Evolutionary conservation across 2,797 vertebrate genomes (phyloP).

Genomic region (Muscicapa comitata): DNA sequence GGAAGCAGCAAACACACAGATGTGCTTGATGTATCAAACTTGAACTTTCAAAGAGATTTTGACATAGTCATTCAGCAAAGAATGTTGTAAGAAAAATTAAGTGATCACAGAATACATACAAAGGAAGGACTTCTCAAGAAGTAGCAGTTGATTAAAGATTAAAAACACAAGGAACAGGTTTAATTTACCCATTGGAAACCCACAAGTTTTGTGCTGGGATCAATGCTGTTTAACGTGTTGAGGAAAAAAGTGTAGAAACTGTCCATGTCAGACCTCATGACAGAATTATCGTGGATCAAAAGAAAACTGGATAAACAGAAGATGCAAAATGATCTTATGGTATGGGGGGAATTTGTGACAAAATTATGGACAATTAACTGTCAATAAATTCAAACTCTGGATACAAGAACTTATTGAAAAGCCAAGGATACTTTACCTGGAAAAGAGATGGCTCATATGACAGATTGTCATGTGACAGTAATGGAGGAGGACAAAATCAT

Average conservation of each 20-base stretch:
- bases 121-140: background rate
- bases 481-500: background rate
- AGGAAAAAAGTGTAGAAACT: background rate
- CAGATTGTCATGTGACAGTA: no score
- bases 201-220: background rate
- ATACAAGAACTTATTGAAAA: background rate
- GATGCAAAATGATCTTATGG: background rate
- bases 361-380: background rate
- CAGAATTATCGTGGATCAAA: background rate
- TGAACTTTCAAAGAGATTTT: background rate
- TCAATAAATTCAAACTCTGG: background rate
- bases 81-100: background rate
- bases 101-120: background rate
- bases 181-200: background rate
- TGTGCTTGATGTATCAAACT: background rate
- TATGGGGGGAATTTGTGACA: background rate
- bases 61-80: background rate
- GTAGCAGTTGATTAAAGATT: background rate
- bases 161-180: background rate
- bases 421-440: background rate
- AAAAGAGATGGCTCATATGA: background rate
- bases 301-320: background rate
- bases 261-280: background rate
- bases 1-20: background rate
- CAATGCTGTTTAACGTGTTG: background rate